These are phyloP conservation scores for Diorhabda elongata DNA, from an alignment of 1,140 invertebrate species.

Conservation along the genomic window DNA sequence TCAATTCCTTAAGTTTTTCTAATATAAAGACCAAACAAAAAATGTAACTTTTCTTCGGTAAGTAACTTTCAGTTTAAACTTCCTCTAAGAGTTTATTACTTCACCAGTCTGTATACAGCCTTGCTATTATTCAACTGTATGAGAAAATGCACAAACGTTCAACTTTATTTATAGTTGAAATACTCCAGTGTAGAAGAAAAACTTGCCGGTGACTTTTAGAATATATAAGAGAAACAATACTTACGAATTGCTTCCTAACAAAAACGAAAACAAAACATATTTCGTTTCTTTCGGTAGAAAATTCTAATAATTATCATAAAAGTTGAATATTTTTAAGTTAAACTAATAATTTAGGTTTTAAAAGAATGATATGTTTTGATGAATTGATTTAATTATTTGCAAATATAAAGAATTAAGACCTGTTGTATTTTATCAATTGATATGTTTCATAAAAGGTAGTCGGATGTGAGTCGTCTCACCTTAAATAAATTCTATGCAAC, in stretches of 20 bases:
- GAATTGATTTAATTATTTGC: neutral
- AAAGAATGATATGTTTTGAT: neutral
- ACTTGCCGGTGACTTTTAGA: slow-evolving; percentile 23
- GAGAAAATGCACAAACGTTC: slow-evolving; percentile 29
- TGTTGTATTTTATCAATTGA: neutral
- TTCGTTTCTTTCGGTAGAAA: too few species aligned
- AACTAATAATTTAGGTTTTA: neutral
- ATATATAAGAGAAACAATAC: slow-evolving; percentile 26
- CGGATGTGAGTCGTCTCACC: too few species aligned
- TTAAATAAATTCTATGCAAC: too few species aligned
- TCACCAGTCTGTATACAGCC: neutral
- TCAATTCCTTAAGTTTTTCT: neutral
- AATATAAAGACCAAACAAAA: neutral
- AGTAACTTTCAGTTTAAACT: neutral
- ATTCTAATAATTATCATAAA: neutral
- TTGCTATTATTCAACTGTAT: slow-evolving; percentile 21
- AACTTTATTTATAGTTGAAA: slow-evolving; percentile 27
- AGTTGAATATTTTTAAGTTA: neutral
- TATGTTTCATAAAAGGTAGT: too few species aligned
- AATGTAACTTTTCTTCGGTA: neutral
- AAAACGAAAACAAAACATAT: neutral
- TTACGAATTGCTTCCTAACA: slow-evolving; percentile 28
- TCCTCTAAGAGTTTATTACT: neutral
- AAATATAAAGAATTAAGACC: neutral
- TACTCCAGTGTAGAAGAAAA: slow-evolving; percentile 25